Base-by-base conservation (phyloP, 2,888 invertebrate genomes). In the Gastracanthus pulcherrimus region DNA sequence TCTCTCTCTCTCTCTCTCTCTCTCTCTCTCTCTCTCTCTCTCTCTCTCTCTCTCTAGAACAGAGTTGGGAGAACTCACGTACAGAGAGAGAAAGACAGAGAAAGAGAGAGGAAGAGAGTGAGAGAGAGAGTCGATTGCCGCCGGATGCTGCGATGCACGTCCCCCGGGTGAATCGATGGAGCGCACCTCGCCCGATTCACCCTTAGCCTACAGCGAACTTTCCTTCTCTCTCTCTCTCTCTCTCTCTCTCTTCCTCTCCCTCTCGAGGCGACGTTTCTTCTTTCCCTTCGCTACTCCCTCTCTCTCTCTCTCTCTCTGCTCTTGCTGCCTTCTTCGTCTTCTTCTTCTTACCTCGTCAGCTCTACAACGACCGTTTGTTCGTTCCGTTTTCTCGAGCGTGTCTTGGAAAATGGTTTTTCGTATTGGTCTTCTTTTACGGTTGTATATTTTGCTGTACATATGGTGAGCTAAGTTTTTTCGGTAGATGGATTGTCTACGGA, bases 131-230 rank as follows among this genome's bases (percentile, higher is more conserved):
- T 67, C 76, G 76, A 67, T 76, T 29, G 66, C 66, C 55, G 64
- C 62, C 34, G 62, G 36, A 34, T 34, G 19, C 36, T 34, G 62
- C 85, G 85, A 87, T 87, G 87, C 88, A 86, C 86, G 86, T 88
- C 88, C 88, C 89, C 89, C 88, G 89, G 89, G 88, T 88, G 88
- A 89, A 89, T 89, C 89, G 89, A 89, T 89, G 88, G 87, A 89
- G 89, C 89, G 62, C 83, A 79, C 80, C 84, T 82, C 71, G 71
- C 80, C 66, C 60, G 76, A 77, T 82, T 74, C 78, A 77, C 26
- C 36, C 55, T 36, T 34, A 70, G 71, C 36, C 67, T 23, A 67
- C 82, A 80, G 62, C 67, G 11, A 70, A 74, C 60, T 70, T 66
- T 79, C 81, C 76, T 76, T 71, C 58, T 71, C 5, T 23, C 38